A percentile compares a stretch with the other conserved stretches of the same genome.
Evolutionary conservation across 2,113 vertebrate species (phyloP).

Genomic region (Proterorhinus semilunaris): DNA sequence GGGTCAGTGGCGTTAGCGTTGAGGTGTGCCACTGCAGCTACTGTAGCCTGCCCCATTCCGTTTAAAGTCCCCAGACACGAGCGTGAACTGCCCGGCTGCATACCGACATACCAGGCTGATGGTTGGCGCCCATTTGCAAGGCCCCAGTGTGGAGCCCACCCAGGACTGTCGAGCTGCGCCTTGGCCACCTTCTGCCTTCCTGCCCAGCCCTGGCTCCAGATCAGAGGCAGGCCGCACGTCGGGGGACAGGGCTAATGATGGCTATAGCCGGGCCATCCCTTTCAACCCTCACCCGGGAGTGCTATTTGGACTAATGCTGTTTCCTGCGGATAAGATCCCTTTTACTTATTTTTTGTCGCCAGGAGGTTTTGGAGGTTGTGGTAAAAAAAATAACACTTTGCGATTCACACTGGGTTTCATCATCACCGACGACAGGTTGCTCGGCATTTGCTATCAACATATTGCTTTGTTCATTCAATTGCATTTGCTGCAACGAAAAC

Average conservation of each 20-base stretch:
- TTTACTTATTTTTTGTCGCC: slow-evolving; percentile 58
- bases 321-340: slow-evolving; percentile 79
- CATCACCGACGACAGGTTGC: slow-evolving; percentile 29
- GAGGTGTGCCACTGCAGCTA: slow-evolving; percentile 12
- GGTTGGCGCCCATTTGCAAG: slow-evolving; percentile 65
- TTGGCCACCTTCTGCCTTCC: slow-evolving; percentile 73
- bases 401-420: slow-evolving; percentile 27
- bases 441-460: not conserved
- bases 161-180: slow-evolving; percentile 59
- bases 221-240: slow-evolving; percentile 71
- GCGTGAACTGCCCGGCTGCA: slow-evolving; percentile 49
- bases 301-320: slow-evolving; percentile 76
- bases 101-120: slow-evolving; percentile 77
- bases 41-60: slow-evolving; percentile 20
- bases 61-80: slow-evolving; percentile 59
- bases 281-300: slow-evolving; percentile 74
- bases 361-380: slow-evolving; percentile 43
- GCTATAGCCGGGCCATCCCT: slow-evolving; percentile 64
- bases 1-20: not conserved
- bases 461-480: not conserved
- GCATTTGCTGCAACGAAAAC: not conserved
- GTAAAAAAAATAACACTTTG: slow-evolving; percentile 12
- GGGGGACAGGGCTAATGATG: slow-evolving; percentile 75
- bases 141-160: slow-evolving; percentile 72
- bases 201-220: slow-evolving; percentile 64